phyloP scores from a whole-genome alignment of 1,140 invertebrate species.

The Temnothorax curvispinosus region DNA sequence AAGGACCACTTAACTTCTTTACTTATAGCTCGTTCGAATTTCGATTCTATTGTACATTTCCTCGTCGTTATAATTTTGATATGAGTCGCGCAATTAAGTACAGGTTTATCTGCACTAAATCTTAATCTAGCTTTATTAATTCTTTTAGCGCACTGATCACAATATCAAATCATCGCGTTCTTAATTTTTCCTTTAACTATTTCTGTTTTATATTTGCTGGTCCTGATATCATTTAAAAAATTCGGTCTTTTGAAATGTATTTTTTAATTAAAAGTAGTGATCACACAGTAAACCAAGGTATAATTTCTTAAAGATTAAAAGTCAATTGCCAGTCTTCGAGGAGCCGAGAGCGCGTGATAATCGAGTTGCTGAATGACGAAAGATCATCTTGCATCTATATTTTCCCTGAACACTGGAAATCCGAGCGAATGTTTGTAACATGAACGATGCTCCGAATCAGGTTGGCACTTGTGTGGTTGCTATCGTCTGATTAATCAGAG shows the following conservation, averaged over 20 bases:
- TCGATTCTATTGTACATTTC: not conserved
- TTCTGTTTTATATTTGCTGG: not conserved
- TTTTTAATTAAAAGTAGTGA: not conserved
- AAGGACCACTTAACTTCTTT: not conserved
- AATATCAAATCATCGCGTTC: not conserved
- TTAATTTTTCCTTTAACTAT: not conserved
- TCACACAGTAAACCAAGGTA: not conserved
- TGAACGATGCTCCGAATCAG: slow-evolving; percentile 23
- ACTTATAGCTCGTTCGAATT: not conserved
- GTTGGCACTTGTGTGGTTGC: slow-evolving; percentile 45
- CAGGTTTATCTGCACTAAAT: not conserved
- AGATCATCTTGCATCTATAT: slow-evolving; percentile 63
- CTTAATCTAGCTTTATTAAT: not conserved
- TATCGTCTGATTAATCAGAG: slow-evolving; percentile 27
- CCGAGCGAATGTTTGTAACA: slow-evolving; percentile 57
- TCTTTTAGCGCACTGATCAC: not conserved
- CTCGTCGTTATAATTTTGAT: not conserved
- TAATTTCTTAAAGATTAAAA: slow-evolving; percentile 27
- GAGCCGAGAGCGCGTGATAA: slow-evolving; percentile 44
- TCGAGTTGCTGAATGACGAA: slow-evolving; percentile 56
- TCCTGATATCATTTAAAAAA: not conserved
- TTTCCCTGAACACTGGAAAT: slow-evolving; percentile 63
- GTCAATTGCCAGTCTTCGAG: slow-evolving; percentile 8
- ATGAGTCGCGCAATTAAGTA: slow-evolving; percentile 24
- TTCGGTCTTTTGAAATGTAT: not conserved